Conservation (phyloP, 2,113 vertebrate species). For the Epinephelus lanceolatus region DNA sequence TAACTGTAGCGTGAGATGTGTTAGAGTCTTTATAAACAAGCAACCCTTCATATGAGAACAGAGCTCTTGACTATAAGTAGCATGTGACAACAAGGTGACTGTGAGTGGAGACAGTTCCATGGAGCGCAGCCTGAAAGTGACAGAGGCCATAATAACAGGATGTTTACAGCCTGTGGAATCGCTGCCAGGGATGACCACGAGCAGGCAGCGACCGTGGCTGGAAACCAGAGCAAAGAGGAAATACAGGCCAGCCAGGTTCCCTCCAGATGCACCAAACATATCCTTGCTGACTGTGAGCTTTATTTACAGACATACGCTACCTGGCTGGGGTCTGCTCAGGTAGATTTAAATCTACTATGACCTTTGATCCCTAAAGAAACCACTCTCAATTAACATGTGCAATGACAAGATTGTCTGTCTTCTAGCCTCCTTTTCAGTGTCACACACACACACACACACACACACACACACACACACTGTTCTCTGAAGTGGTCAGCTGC, state of each 20-base stretch:
- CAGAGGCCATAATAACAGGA: constrained; percentile 81
- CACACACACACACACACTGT: constrained; percentile 9
- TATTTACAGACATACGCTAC: constrained; percentile 28
- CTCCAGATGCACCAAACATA: constrained; percentile 61
- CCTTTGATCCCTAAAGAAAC: constrained; percentile 38
- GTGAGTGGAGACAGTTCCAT: constrained; percentile 36
- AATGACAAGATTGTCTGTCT: too few relatives aligned
- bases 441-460: background rate
- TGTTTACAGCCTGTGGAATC: constrained; percentile 77
- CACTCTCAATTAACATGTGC: background rate
- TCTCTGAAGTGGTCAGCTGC: constrained; percentile 74
- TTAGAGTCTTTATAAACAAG: background rate
- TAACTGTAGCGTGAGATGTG: too few relatives aligned
- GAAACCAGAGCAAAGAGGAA: constrained; percentile 52
- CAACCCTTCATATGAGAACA: background rate
- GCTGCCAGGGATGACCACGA: constrained; percentile 54
- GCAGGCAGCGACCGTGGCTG: constrained; percentile 47
- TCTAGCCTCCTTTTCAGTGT: too few relatives aligned
- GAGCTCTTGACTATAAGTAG: constrained; percentile 16
- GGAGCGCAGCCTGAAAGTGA: constrained; percentile 65
- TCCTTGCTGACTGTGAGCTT: constrained; percentile 11
- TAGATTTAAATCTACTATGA: background rate
- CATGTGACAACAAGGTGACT: constrained; percentile 18
- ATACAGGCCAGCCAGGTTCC: constrained; percentile 37
- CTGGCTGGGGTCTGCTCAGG: background rate